phyloP scores from a whole-genome alignment of 2,113 vertebrate species.

The Gallinago jamesoni region DNA sequence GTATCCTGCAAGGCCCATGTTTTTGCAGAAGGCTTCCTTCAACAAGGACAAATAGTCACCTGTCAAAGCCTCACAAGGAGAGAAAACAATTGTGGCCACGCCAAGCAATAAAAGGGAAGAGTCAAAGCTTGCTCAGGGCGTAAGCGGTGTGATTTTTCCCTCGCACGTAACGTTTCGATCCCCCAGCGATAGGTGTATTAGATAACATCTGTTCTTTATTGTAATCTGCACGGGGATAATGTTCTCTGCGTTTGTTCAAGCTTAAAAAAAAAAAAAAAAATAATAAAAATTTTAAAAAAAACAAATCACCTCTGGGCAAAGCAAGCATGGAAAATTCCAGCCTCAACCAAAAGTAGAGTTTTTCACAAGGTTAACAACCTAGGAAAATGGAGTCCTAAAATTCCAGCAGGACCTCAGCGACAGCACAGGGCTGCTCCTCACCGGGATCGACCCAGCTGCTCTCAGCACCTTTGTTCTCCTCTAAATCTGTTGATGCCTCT shows the following conservation, averaged over 20 bases:
- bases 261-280: background rate
- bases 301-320: background rate
- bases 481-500: background rate
- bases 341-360: background rate
- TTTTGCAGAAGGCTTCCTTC: background rate
- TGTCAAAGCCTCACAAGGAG: background rate
- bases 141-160: background rate
- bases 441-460: background rate
- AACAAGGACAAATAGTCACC: background rate
- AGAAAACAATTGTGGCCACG: background rate
- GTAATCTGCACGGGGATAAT: background rate
- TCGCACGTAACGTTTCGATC: background rate
- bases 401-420: background rate
- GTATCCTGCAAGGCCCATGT: background rate
- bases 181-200: background rate
- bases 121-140: background rate
- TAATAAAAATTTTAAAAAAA: background rate
- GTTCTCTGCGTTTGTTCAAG: background rate
- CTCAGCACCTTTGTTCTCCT: background rate
- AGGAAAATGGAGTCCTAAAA: background rate
- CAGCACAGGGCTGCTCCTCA: background rate
- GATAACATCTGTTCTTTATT: background rate
- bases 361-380: background rate
- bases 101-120: background rate
- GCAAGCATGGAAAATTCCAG: conserved; percentile 32